Conservation (phyloP, 2,797 vertebrate species). For the Cossypha dichroa region DNA sequence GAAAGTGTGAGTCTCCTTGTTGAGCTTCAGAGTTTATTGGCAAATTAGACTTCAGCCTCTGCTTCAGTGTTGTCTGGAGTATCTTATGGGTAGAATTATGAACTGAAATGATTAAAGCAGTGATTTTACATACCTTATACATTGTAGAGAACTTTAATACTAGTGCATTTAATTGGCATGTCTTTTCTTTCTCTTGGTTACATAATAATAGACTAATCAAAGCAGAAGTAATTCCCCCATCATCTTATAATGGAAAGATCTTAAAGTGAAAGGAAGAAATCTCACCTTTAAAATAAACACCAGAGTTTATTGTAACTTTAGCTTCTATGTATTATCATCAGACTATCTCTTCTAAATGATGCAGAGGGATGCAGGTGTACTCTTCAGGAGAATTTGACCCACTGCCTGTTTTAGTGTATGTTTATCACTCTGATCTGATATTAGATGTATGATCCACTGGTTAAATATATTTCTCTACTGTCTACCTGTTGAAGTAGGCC, state of each 20-base stretch:
- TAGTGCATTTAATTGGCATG: background rate
- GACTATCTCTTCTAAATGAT: background rate
- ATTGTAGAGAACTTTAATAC: background rate
- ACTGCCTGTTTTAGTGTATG: background rate
- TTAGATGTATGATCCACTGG: background rate
- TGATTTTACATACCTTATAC: background rate
- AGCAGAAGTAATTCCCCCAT: background rate
- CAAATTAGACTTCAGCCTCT: background rate
- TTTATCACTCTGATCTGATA: background rate
- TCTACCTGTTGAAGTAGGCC: background rate
- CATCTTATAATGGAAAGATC: background rate
- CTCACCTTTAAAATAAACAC: background rate
- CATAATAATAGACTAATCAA: background rate
- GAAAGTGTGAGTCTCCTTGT: background rate
- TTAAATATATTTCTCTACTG: background rate
- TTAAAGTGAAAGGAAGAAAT: background rate
- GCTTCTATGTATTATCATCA: background rate
- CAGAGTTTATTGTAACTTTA: background rate
- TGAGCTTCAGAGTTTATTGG: background rate
- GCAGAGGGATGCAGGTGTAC: background rate
- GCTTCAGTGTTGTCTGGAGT: background rate
- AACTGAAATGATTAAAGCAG: background rate
- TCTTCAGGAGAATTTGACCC: background rate
- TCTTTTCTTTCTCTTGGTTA: background rate
- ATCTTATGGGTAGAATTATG: background rate